Percentiles rank a stretch among this genome's conserved stretches.
Evolutionary conservation across 1,140 invertebrate genomes (phyloP).

Genomic region (Drosophila tani): DNA sequence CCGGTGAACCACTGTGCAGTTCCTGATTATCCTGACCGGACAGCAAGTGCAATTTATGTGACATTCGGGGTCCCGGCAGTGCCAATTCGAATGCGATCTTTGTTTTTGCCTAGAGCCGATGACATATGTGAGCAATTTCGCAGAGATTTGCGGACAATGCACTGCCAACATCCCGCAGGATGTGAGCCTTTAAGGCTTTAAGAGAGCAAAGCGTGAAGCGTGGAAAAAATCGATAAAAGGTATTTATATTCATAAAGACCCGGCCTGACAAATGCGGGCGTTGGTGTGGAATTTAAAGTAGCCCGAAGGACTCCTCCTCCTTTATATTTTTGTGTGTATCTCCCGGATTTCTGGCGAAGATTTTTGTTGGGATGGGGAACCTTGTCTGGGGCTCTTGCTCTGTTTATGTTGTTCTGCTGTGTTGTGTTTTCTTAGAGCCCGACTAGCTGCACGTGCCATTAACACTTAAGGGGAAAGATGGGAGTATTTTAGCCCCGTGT

Average conservation of each 20-base stretch:
- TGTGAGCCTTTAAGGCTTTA: constrained; percentile 46
- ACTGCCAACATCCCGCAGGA: constrained; percentile 43
- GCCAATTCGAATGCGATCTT: constrained; percentile 64
- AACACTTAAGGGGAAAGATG: constrained; percentile 71
- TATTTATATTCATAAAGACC: constrained; percentile 81
- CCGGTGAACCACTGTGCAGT: constrained; percentile 24
- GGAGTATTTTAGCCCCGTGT: constrained; percentile 16
- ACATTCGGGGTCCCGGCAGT: constrained; percentile 43
- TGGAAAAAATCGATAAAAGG: constrained; percentile 74
- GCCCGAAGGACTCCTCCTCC: constrained; percentile 36
- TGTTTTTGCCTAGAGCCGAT: constrained; percentile 50
- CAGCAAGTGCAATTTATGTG: constrained; percentile 64
- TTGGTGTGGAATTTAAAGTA: constrained; percentile 81
- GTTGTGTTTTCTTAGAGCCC: constrained; percentile 31
- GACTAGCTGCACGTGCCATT: constrained; percentile 78
- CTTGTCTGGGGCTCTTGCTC: constrained; percentile 29
- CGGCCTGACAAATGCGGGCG: constrained; percentile 60
- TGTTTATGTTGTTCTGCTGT: constrained; percentile 44
- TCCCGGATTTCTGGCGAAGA: neutral
- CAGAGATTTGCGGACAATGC: constrained; percentile 74
- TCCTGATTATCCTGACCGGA: constrained; percentile 56
- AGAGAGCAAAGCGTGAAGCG: constrained; percentile 18
- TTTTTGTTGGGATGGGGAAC: neutral
- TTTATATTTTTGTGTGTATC: constrained; percentile 22
- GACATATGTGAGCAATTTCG: constrained; percentile 80